Percentiles rank a stretch among this genome's conserved stretches.
Conservation (phyloP, 2,797 vertebrate genomes). For the Lithobates sylvaticus region DNA sequence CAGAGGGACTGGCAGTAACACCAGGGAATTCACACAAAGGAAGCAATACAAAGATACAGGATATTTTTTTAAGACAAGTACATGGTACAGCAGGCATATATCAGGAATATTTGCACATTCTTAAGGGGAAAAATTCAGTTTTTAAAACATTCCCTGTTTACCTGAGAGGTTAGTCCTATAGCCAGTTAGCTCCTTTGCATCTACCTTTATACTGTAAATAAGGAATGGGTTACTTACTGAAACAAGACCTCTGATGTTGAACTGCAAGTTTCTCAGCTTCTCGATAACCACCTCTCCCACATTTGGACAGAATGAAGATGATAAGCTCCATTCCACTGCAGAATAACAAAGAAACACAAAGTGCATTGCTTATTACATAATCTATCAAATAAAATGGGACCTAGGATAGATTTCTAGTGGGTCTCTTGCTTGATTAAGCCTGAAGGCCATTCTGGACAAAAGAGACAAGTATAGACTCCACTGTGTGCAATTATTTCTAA, state of each 20-base stretch:
- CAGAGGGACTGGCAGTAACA: too few relatives aligned
- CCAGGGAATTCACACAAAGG: too few relatives aligned
- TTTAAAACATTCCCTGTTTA: too few relatives aligned
- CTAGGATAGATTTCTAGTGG: not conserved
- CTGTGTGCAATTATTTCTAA: too few relatives aligned
- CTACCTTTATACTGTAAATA: not conserved
- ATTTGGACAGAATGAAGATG: constrained; percentile 76
- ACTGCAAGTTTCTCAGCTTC: constrained; percentile 80
- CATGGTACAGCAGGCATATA: too few relatives aligned
- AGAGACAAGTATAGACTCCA: not conserved
- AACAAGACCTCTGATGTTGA: constrained; percentile 82
- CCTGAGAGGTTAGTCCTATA: too few relatives aligned
- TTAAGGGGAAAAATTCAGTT: too few relatives aligned
- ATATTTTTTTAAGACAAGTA: too few relatives aligned
- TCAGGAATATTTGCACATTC: too few relatives aligned
- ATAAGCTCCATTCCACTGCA: constrained; percentile 87
- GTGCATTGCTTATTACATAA: not conserved
- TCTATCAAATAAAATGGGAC: not conserved
- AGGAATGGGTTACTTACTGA: constrained; percentile 77
- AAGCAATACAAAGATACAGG: too few relatives aligned
- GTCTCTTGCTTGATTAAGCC: not conserved
- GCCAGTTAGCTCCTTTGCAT: too few relatives aligned
- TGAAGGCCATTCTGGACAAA: not conserved
- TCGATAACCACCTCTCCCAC: constrained; percentile 84
- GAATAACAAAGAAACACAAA: constrained; percentile 45